Evolutionary conservation across 1,140 invertebrate genomes (phyloP).

Genomic region (Oryctes rhinoceros): DNA sequence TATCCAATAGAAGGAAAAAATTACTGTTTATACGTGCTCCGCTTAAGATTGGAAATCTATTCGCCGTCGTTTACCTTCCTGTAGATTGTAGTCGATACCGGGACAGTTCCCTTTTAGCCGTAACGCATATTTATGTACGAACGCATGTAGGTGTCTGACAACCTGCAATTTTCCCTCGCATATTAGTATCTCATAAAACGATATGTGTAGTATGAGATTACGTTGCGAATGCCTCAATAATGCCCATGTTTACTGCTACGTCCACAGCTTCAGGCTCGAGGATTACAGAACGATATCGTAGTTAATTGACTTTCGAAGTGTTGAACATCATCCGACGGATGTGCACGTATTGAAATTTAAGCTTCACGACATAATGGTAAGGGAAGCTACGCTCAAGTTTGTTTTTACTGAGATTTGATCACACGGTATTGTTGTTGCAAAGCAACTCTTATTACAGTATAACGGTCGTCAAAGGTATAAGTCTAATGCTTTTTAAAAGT

Average conservation of each 20-base stretch:
- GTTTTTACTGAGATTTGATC: not conserved
- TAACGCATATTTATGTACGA: not conserved
- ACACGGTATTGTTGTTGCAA: not conserved
- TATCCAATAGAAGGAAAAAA: no score
- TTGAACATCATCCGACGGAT: not conserved
- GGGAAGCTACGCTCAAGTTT: not conserved
- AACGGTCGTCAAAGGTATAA: not conserved
- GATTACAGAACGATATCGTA: constrained; percentile 9
- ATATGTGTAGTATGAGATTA: not conserved
- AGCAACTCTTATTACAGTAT: not conserved
- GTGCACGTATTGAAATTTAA: not conserved
- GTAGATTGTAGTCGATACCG: no score
- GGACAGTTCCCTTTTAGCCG: not conserved
- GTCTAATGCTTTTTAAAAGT: not conserved
- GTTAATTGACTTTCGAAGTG: constrained; percentile 21
- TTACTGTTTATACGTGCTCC: no score
- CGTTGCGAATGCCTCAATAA: not conserved
- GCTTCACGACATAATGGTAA: not conserved
- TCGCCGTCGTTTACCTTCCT: no score
- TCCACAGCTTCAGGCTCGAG: constrained; percentile 4
- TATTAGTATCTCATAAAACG: constrained; percentile 21
- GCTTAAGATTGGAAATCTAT: not conserved
- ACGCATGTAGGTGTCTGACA: not conserved
- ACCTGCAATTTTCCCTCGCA: not conserved
- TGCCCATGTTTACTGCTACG: constrained; percentile 1